These are phyloP conservation scores for Trachelus troglodyta DNA, from an alignment of 2,888 invertebrate species.

Conservation along the genomic window DNA sequence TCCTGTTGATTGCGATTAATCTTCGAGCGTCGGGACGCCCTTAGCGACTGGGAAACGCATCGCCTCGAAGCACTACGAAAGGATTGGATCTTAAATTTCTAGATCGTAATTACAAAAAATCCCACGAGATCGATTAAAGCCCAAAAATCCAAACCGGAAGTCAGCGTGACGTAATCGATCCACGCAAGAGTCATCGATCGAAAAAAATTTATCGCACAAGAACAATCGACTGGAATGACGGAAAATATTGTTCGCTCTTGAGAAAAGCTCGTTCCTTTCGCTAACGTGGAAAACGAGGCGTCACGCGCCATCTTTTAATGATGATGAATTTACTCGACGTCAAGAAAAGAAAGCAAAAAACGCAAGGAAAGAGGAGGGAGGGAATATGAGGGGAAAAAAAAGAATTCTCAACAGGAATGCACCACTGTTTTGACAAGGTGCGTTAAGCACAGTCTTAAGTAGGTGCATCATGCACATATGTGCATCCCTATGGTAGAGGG, in stretches of 20 bases:
- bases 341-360: background rate
- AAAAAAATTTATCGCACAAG: background rate
- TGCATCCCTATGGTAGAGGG: background rate
- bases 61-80: background rate
- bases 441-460: background rate
- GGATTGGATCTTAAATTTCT: background rate
- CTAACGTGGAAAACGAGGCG: conserved; percentile 16
- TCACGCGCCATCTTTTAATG: conserved; percentile 26
- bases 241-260: background rate
- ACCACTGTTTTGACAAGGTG: conserved; percentile 22
- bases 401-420: conserved; percentile 17
- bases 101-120: background rate
- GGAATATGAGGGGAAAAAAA: background rate
- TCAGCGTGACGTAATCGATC: background rate
- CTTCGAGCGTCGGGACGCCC: conserved; percentile 9
- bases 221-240: background rate
- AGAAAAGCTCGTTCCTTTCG: conserved; percentile 8
- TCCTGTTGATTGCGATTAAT: conserved; percentile 26
- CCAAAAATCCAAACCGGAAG: background rate
- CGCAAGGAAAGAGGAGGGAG: background rate
- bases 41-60: background rate
- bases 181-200: background rate
- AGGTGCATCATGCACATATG: background rate
- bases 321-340: conserved; percentile 21
- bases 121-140: background rate